Evolutionary conservation across 2,888 invertebrate species (phyloP).

Genomic region (Deladenus siricidicola): DNA sequence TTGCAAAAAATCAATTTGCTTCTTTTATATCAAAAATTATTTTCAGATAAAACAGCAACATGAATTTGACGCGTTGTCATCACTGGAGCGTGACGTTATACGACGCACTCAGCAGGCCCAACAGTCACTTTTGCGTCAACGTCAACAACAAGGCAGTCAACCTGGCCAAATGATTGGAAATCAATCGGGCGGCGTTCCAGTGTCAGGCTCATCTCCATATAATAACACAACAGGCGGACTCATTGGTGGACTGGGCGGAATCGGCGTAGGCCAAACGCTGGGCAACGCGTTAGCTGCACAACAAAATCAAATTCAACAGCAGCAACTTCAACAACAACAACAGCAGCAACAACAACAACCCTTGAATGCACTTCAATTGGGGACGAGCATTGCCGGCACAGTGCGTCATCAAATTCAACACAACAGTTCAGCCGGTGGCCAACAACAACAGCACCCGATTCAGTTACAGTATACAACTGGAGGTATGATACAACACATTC

Average conservation of each 20-base stretch:
- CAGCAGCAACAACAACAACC: slow-evolving; percentile 10
- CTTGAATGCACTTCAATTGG: neutral
- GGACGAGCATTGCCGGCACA: neutral
- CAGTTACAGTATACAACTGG: slow-evolving; percentile 3
- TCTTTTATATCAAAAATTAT: neutral
- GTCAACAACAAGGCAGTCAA: no score
- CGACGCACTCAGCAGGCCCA: slow-evolving; percentile 51
- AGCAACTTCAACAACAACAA: slow-evolving; percentile 9
- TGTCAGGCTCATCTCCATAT: no score
- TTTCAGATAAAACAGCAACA: no score
- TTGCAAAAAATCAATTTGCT: neutral
- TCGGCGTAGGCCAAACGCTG: neutral
- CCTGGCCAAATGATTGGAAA: no score
- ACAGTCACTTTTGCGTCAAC: slow-evolving; percentile 32
- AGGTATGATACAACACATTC: neutral
- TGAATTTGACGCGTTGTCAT: slow-evolving; percentile 44
- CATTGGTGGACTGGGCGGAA: neutral
- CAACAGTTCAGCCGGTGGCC: neutral
- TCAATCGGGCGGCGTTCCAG: no score
- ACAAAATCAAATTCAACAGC: no score
- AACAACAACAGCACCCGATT: neutral
- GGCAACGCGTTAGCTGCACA: neutral
- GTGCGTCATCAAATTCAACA: neutral
- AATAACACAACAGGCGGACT: no score
- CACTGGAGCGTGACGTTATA: slow-evolving; percentile 48